Percentiles rank a stretch among this genome's conserved stretches.
phyloP scores from a whole-genome alignment of 1,140 invertebrate species.

The Caenorhabditis inopinata region DNA sequence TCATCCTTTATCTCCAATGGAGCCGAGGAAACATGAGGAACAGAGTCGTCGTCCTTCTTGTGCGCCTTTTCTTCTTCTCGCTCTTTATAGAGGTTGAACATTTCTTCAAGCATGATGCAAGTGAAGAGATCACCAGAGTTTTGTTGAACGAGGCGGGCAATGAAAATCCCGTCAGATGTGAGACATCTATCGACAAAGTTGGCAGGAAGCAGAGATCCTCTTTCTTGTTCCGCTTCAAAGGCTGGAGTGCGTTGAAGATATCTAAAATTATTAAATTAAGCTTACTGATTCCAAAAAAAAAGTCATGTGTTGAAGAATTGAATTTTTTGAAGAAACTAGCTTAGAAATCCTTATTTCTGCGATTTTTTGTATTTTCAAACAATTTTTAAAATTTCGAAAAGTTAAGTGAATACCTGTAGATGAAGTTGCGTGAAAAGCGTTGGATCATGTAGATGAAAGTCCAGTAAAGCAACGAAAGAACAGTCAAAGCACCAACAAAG shows the following conservation, averaged over 20 bases:
- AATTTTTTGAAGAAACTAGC: too few relatives aligned
- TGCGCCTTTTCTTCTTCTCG: constrained; percentile 15
- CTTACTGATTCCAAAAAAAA: neutral
- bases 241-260: constrained; percentile 47
- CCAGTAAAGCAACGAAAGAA: constrained; percentile 63
- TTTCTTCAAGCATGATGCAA: constrained; percentile 68
- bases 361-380: too few relatives aligned
- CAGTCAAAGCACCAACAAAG: constrained; percentile 60
- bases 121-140: constrained; percentile 73
- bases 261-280: constrained; percentile 46
- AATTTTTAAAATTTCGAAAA: too few relatives aligned
- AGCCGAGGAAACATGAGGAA: neutral
- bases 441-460: constrained; percentile 52
- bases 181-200: constrained; percentile 64
- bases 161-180: constrained; percentile 66
- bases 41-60: neutral
- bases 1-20: neutral
- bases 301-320: too few relatives aligned
- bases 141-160: constrained; percentile 65
- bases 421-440: constrained; percentile 46
- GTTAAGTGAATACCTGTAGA: constrained; percentile 57
- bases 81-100: constrained; percentile 23
- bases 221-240: neutral
- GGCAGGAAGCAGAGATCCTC: constrained; percentile 39
- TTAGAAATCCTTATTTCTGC: too few relatives aligned